Evolutionary conservation across 2,888 invertebrate species (phyloP).

Genomic region (Polyommatus iphigenia): DNA sequence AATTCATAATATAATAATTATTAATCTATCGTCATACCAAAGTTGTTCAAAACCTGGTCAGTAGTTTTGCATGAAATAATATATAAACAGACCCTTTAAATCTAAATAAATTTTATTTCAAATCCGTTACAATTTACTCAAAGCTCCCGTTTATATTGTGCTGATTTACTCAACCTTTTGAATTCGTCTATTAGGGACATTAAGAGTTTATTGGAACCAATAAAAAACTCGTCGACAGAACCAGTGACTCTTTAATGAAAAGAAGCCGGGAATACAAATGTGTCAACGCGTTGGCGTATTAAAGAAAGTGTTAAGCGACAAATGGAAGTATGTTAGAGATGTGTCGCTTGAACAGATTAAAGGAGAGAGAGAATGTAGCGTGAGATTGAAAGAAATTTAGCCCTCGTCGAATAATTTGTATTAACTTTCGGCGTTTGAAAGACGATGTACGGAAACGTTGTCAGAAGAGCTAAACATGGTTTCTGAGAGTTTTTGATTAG

Average conservation of each 20-base stretch:
- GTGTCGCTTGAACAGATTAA: slow-evolving; percentile 74
- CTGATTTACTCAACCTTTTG: slow-evolving; percentile 13
- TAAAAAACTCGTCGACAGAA: slow-evolving; percentile 45
- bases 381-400: slow-evolving; percentile 73
- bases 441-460: neutral
- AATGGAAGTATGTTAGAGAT: slow-evolving; percentile 70
- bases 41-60: neutral
- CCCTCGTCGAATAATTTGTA: slow-evolving; percentile 60
- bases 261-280: slow-evolving; percentile 49
- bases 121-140: neutral
- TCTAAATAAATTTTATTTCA: neutral
- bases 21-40: too few species aligned
- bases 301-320: slow-evolving; percentile 61
- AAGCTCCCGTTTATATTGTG: neutral
- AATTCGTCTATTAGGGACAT: slow-evolving; percentile 23
- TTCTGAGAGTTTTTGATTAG: too few species aligned
- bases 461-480: neutral
- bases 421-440: slow-evolving; percentile 46
- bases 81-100: too few species aligned
- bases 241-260: slow-evolving; percentile 40
- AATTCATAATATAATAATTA: too few species aligned
- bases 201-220: slow-evolving; percentile 46
- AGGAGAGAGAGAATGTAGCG: slow-evolving; percentile 66
- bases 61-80: too few species aligned
- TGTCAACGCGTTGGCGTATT: slow-evolving; percentile 52